phyloP scores from a whole-genome alignment of 1,140 invertebrate species.

The Bombus vancouverensis region DNA sequence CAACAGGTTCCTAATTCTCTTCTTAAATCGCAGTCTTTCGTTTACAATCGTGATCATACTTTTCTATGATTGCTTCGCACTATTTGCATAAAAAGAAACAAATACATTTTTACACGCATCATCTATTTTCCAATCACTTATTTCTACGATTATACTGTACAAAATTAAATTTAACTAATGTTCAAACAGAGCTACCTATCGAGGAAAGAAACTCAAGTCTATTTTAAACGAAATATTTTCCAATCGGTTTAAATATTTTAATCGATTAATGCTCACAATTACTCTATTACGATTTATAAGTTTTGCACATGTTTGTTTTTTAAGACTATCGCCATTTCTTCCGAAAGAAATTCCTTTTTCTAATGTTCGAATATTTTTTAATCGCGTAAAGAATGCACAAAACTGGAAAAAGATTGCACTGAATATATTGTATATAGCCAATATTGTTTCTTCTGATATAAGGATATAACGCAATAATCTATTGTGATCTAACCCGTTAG shows the following conservation, averaged over 20 bases:
- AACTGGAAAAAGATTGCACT: background rate
- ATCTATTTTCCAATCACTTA: conserved; percentile 13
- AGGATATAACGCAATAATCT: conserved; percentile 6
- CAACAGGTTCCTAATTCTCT: conserved; percentile 36
- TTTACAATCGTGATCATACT: conserved; percentile 3
- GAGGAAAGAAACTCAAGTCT: background rate
- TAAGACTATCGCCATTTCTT: background rate
- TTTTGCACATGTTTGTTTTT: background rate
- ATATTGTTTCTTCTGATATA: conserved; percentile 4
- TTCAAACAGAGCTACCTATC: background rate
- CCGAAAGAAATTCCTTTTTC: background rate
- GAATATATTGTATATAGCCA: conserved; percentile 20
- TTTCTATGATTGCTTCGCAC: conserved; percentile 14
- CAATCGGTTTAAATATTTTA: background rate
- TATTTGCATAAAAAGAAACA: background rate
- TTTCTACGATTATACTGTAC: background rate
- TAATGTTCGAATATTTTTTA: background rate
- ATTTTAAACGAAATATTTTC: background rate
- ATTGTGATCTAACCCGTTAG: conserved; percentile 33
- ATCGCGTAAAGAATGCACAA: background rate
- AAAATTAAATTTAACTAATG: background rate
- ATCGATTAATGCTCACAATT: background rate
- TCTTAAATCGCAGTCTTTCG: background rate
- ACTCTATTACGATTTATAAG: too few species aligned
- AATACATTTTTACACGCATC: background rate